Base-by-base conservation (phyloP, 2,113 vertebrate genomes). In the Hyla sarda region DNA sequence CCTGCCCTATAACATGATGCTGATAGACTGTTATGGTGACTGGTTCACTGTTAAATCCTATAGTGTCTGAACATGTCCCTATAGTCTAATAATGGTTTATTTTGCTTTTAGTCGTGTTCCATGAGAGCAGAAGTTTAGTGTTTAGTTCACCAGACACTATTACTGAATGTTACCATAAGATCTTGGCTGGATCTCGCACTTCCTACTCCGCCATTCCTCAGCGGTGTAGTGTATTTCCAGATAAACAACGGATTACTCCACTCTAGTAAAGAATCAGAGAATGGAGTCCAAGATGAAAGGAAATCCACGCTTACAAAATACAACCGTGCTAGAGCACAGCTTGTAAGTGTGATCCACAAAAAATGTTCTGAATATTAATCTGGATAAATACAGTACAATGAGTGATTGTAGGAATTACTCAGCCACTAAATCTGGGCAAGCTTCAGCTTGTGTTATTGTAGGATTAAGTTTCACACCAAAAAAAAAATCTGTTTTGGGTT, bases 301-400 rank as follows among this genome's bases (percentile, higher is more conserved):
- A 84, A 84, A 84, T 84, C 73, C 73, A 45, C 19, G 25, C 69
- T 75, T 41, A 74, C 71, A 41, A 83, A 83, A 56, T 73, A 34
- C 25, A 72, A 19, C 11, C 16, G 2, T 28, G 25, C 32, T 56
- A 30, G 58, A 76, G 82, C 62, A 76, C 82, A 76, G 83, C 62
- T 25, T 80, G 76, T 80, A 47, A 80, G 47, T 60, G 65, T 60
- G 52, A 58, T 86, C 76, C 65, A 45, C 84, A 56, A 73, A 86
- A n/a, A 86, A 86, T 80, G 76, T 80, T 81, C 76, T 34, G 32
- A 62, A 84, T 76, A 86, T 79, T 85, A 86, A 86, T 72, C 84
- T 80, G 84, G 84, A 73, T 86, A 72, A 86, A 56, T 23, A 45
- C 13, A 25, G 34, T 28, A 86, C 84, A 86, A 81, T 73, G 50